Evolutionary conservation across 2,113 vertebrate species (phyloP).

Genomic region (Misgurnus mizolepis): DNA sequence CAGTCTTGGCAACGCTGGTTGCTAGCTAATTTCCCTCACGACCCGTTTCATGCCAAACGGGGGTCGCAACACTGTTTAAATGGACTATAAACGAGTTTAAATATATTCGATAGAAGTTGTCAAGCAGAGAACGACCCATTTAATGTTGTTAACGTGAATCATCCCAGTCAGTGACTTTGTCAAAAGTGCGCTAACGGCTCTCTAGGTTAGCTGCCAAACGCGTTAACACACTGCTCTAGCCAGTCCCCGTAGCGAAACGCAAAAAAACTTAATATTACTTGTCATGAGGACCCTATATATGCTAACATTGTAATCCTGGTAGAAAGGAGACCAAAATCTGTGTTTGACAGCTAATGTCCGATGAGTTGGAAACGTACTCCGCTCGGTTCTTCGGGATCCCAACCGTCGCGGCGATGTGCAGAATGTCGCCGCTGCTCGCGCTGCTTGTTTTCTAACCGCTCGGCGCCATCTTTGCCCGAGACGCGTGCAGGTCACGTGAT

Average conservation of each 20-base stretch:
- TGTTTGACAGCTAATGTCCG: neutral
- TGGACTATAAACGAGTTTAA: neutral
- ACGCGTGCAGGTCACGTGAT: conserved; percentile 85
- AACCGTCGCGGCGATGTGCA: conserved; percentile 47
- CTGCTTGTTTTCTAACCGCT: conserved; percentile 82
- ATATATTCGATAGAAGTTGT: neutral
- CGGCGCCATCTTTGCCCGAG: conserved; percentile 90
- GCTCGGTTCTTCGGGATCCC: conserved; percentile 45
- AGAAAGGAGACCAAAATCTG: neutral
- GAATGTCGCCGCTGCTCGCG: conserved; percentile 73
- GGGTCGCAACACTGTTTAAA: neutral
- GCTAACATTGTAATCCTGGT: neutral
- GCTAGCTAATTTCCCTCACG: conserved; percentile 21
- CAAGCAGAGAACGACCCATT: neutral
- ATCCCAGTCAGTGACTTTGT: conserved; percentile 31
- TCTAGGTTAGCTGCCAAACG: conserved; percentile 17
- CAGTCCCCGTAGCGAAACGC: neutral
- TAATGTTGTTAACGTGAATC: neutral
- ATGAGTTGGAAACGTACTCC: conserved; percentile 51
- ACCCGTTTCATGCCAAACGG: neutral
- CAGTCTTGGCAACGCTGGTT: neutral
- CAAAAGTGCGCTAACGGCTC: conserved; percentile 29
- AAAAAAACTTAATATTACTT: neutral
- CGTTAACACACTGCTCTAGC: neutral
- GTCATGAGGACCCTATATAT: neutral